A percentile compares a stretch with the other conserved stretches of the same genome.
phyloP scores from a whole-genome alignment of 2,113 vertebrate genomes.

The Copsychus sechellarum region DNA sequence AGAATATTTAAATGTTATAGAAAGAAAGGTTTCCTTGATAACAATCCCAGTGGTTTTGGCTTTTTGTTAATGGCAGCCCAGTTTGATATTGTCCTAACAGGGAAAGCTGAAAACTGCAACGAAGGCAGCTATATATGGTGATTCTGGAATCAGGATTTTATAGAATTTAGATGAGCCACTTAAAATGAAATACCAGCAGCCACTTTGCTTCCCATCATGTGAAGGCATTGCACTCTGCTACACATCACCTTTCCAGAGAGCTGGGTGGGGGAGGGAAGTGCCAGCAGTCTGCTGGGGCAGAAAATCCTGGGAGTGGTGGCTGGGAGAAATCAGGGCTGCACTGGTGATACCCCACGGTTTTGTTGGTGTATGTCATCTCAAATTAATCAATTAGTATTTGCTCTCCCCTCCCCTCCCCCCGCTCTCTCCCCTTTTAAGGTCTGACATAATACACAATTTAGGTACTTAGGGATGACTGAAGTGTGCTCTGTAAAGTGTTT shows the following conservation, averaged over 20 bases:
- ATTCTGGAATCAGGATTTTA: not conserved
- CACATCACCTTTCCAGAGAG: not conserved
- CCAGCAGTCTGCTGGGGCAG: not conserved
- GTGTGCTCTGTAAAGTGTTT: not conserved
- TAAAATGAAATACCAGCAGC: not conserved
- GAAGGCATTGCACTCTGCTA: not conserved
- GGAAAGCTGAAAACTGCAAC: not conserved
- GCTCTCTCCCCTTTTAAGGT: not conserved
- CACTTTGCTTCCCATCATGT: not conserved
- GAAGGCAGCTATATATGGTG: not conserved
- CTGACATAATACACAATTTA: not conserved
- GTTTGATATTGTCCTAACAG: not conserved
- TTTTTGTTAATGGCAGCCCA: not conserved
- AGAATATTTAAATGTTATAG: not conserved
- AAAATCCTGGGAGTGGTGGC: not conserved
- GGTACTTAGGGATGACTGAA: not conserved
- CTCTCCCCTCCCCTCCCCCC: fast-evolving
- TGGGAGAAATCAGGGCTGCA: not conserved
- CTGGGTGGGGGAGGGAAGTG: not conserved
- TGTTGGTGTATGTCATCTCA: not conserved
- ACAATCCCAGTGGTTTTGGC: not conserved
- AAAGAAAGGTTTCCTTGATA: not conserved
- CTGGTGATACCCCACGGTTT: not conserved
- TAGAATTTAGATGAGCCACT: not conserved
- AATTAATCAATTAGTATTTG: not conserved